Conservation (phyloP, 2,797 vertebrate genomes). For the Gymnothorax reevesii region DNA sequence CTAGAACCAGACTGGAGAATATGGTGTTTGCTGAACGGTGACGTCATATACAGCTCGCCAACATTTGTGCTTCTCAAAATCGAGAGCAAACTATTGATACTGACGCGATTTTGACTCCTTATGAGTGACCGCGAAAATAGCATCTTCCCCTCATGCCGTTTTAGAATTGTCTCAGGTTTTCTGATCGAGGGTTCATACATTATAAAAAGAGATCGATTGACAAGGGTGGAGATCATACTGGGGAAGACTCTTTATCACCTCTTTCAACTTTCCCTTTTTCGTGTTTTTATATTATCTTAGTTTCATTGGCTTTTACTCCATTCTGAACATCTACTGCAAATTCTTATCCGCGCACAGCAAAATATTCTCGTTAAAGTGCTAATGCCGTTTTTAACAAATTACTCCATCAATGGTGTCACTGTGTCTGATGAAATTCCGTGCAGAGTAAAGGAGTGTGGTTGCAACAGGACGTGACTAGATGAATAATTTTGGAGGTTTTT, state of each 20-base stretch:
- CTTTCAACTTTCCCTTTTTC: background rate
- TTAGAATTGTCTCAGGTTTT: background rate
- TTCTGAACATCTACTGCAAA: background rate
- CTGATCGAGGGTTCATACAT: background rate
- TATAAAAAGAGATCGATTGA: background rate
- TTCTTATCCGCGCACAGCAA: background rate
- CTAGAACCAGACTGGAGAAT: background rate
- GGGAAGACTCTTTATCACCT: background rate
- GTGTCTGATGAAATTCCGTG: background rate
- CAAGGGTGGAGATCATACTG: background rate
- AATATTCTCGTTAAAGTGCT: background rate
- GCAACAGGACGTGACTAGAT: background rate
- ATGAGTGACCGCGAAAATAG: background rate
- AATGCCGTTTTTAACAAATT: too few relatives aligned
- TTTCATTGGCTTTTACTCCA: background rate
- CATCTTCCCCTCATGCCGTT: background rate
- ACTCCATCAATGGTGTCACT: too few relatives aligned
- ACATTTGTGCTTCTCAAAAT: background rate
- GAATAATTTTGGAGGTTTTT: too few relatives aligned
- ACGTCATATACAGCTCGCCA: background rate
- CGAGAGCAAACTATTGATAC: background rate
- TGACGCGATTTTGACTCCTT: background rate
- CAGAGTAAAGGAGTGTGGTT: background rate
- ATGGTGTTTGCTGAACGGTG: background rate
- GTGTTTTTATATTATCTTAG: background rate